These are phyloP conservation scores for Drosophila macrospina DNA, from an alignment of 2,888 invertebrate species.

Conservation along the genomic window DNA sequence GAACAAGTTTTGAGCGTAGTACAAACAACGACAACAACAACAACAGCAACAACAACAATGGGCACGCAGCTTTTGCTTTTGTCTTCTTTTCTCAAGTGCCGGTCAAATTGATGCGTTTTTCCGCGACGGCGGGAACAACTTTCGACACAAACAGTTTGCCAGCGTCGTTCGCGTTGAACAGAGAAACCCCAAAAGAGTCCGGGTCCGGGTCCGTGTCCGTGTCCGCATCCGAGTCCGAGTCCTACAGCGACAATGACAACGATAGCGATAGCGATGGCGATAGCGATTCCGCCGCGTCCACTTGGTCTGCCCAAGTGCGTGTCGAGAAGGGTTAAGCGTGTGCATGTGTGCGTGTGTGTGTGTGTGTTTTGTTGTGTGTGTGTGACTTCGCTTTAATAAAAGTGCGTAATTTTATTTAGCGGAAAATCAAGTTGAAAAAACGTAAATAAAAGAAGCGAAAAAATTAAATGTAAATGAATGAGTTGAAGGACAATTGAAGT, in stretches of 20 bases:
- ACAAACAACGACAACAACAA: constrained; percentile 39
- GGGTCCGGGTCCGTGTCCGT: constrained; percentile 12
- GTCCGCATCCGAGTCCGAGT: constrained; percentile 14
- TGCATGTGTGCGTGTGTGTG: neutral
- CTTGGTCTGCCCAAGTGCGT: constrained; percentile 21
- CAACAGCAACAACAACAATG: constrained; percentile 42
- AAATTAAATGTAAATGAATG: constrained; percentile 7
- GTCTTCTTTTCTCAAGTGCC: constrained; percentile 73
- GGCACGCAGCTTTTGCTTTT: constrained; percentile 76
- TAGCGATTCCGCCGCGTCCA: constrained; percentile 3
- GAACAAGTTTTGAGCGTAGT: constrained; percentile 70
- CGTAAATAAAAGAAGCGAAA: neutral
- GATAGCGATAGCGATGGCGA: neutral
- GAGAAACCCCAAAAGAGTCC: constrained; percentile 49
- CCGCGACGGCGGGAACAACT: constrained; percentile 63
- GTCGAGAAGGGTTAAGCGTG: constrained; percentile 37
- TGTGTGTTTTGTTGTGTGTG: constrained; percentile 6
- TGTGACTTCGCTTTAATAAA: constrained; percentile 22
- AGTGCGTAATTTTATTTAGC: constrained; percentile 42
- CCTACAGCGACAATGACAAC: neutral
- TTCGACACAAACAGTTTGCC: constrained; percentile 68
- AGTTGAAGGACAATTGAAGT: constrained; percentile 28
- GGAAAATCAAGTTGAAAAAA: constrained; percentile 8
- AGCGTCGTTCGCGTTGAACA: constrained; percentile 68
- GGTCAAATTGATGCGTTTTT: constrained; percentile 78